These are phyloP conservation scores for Cuniculus paca DNA, from an alignment of 2,797 vertebrate genomes.

Conservation along the genomic window DNA sequence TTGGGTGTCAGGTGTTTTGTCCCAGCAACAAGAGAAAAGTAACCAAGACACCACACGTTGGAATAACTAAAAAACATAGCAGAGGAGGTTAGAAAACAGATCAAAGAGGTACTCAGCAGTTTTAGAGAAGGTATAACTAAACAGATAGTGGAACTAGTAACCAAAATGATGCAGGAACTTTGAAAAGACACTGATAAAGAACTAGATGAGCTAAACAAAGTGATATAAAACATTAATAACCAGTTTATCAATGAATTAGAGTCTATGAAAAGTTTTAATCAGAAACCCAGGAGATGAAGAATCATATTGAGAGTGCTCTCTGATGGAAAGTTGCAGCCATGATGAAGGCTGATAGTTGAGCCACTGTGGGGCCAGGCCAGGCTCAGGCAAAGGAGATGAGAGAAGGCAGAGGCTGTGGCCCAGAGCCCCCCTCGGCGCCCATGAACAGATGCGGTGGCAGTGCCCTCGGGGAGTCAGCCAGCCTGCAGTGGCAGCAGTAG, in stretches of 20 bases:
- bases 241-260: background rate
- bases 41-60: too few relatives aligned
- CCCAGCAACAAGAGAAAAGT: too few relatives aligned
- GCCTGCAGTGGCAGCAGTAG: slow-evolving; percentile 81
- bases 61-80: background rate
- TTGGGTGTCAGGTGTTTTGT: too few relatives aligned
- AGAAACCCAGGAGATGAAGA: background rate
- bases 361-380: slow-evolving; percentile 91
- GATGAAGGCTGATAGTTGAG: slow-evolving; percentile 93
- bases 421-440: too few relatives aligned
- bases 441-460: slow-evolving; percentile 66
- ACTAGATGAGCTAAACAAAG: background rate
- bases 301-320: slow-evolving; percentile 85
- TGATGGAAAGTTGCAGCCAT: slow-evolving; percentile 96
- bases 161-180: background rate
- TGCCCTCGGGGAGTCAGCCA: slow-evolving; percentile 81
- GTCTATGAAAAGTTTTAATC: background rate
- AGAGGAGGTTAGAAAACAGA: background rate
- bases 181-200: background rate
- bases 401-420: slow-evolving; percentile 84
- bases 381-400: slow-evolving; percentile 91
- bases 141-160: background rate
- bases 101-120: background rate
- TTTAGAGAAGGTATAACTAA: background rate
- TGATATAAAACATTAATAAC: background rate